phyloP scores from a whole-genome alignment of 2,113 vertebrate species.

The Rhea pennata region DNA sequence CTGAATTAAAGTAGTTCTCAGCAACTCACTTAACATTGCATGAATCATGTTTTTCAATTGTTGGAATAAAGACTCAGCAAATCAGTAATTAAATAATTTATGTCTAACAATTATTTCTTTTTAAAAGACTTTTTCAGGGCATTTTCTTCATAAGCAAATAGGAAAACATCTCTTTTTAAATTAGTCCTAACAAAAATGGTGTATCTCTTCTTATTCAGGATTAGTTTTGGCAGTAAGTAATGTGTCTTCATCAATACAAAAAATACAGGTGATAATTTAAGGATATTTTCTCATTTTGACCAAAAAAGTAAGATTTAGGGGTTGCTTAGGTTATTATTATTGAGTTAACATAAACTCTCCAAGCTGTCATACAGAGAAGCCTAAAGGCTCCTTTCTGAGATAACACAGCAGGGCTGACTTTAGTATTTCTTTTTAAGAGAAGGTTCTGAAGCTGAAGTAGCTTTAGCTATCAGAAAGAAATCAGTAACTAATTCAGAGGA shows the following conservation, averaged over 20 bases:
- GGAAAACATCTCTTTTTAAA: not conserved
- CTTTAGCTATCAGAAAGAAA: not conserved
- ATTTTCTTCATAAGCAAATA: not conserved
- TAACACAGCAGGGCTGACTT: not conserved
- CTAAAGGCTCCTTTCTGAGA: not conserved
- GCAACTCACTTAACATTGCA: not conserved
- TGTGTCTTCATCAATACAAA: not conserved
- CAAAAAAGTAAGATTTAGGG: not conserved
- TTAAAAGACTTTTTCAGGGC: not conserved
- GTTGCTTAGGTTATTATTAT: not conserved
- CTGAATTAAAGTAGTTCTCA: not conserved
- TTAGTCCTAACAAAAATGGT: not conserved
- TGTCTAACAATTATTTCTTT: not conserved
- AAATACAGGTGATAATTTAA: not conserved
- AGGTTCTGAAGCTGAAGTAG: not conserved
- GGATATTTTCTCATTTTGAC: not conserved
- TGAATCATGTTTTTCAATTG: not conserved
- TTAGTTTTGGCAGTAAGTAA: not conserved
- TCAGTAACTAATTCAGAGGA: not conserved
- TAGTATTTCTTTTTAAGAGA: not conserved
- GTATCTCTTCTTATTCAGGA: not conserved
- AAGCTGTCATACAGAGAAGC: fast-evolving
- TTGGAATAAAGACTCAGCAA: not conserved
- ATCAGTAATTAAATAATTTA: not conserved
- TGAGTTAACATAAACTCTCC: not conserved